Base-by-base conservation (phyloP, 2,888 invertebrate genomes). In the Dioctria linearis region DNA sequence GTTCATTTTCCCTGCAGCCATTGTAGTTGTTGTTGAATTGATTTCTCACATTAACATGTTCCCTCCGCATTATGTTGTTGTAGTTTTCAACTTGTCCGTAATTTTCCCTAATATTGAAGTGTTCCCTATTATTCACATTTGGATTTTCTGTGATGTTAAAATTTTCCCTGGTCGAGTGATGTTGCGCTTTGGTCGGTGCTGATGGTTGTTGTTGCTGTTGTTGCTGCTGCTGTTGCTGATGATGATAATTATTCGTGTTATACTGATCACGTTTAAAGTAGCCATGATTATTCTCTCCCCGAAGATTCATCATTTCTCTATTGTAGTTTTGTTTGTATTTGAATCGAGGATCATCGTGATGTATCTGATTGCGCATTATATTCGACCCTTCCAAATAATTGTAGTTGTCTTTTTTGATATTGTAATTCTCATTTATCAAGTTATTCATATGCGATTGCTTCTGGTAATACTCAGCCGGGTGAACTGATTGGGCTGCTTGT, bases 91-190 rank as follows among this genome's bases (percentile, higher is more conserved):
- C 75, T 79, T 82, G 82, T 39, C 85, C 85, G 83, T 86, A 86
- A 82, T 84, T 85, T 57, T 86, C 85, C 73, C 83, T 83, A 65
- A 85, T 85, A 83, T 85, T 85, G 80, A 84, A 85, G 82, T 86
- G 86, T 79, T 85, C 86, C 79, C 86, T 85, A 85, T 87, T 86
- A 85, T 86, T 86, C 84, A 40, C 83, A 80, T 81, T 82, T 51
- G 84, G 88, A 85, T 89, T 89, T 84, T 89, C 88, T 85, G 87
- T 88, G 82, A 89, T 89, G 86, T 89, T 89, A 84, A 88, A 89
- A 81, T 86, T 86, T 82, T 89, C 88, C 83, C 88, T 87, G 84
- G 87, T 90, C 84, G 91, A 3, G 13, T 25, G 78, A 65, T 67
- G 71, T 39, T 46, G 80, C 5, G 37, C 67, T 76, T 78, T 71